phyloP scores from a whole-genome alignment of 1,140 invertebrate genomes.

The Bombus ignitus region DNA sequence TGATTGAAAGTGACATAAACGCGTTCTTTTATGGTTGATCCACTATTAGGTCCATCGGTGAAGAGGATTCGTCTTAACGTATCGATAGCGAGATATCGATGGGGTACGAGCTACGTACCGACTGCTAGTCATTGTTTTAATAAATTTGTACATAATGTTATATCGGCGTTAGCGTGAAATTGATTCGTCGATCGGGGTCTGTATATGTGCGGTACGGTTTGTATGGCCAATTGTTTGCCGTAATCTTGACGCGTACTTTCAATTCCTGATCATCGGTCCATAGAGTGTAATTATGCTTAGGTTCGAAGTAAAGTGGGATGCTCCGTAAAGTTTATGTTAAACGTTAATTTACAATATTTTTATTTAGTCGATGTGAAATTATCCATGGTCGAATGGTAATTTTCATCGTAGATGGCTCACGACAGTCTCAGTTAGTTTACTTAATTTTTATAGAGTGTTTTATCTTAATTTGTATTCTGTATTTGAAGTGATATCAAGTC shows the following conservation, averaged over 20 bases:
- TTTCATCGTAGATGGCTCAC: no score
- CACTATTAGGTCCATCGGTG: neutral
- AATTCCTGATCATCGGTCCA: slow-evolving; percentile 6
- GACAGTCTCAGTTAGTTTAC: neutral
- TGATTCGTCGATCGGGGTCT: slow-evolving; percentile 36
- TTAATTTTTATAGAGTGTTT: neutral
- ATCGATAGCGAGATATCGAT: neutral
- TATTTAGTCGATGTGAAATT: neutral
- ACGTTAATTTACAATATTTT: neutral
- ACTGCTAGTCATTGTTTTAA: slow-evolving; percentile 63
- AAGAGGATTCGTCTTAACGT: slow-evolving; percentile 10
- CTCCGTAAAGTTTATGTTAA: neutral
- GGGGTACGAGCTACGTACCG: slow-evolving; percentile 18
- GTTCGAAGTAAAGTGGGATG: neutral
- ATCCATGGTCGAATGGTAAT: neutral
- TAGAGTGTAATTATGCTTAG: neutral
- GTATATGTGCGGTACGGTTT: slow-evolving; percentile 31
- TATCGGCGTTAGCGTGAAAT: slow-evolving; percentile 54
- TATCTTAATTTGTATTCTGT: neutral
- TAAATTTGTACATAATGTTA: slow-evolving; percentile 67
- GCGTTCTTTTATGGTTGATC: neutral
- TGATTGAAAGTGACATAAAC: neutral
- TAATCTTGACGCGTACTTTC: neutral
- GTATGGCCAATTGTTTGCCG: slow-evolving; percentile 18
- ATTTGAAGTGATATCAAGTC: no score